phyloP scores from a whole-genome alignment of 2,888 invertebrate species.

The Agrochola circellaris region DNA sequence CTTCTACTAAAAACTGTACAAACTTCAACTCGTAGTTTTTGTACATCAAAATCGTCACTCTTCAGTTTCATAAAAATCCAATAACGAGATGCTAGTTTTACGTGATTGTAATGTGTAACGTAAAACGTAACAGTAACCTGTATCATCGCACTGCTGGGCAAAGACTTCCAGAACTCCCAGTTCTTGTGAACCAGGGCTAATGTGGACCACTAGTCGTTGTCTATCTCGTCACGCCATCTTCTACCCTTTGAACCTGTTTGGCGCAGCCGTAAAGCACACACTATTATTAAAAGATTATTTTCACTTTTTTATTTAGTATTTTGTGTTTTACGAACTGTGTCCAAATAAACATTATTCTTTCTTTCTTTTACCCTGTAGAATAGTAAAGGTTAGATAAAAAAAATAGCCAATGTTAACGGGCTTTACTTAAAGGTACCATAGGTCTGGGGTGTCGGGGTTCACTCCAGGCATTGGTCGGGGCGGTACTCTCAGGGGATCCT shows the following conservation, averaged over 20 bases:
- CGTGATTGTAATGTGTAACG: not conserved
- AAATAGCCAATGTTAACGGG: constrained; percentile 60
- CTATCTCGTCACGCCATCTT: not conserved
- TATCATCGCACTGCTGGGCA: not conserved
- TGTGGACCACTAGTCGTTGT: not conserved
- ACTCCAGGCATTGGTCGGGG: constrained; percentile 78
- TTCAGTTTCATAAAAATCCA: not conserved
- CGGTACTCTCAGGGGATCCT: constrained; percentile 82
- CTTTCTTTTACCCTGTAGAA: not conserved
- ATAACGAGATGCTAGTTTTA: not conserved
- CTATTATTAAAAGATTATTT: no score
- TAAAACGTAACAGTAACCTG: not conserved
- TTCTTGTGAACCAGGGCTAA: not conserved
- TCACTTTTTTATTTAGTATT: no score
- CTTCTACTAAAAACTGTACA: not conserved
- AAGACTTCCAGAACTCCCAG: not conserved
- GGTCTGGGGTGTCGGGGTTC: constrained; percentile 79
- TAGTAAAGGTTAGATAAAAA: not conserved
- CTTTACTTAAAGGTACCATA: constrained; percentile 78
- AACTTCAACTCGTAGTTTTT: not conserved
- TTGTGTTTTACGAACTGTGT: no score
- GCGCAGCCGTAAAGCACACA: no score
- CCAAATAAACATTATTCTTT: no score
- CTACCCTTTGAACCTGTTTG: no score
- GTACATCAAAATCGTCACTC: not conserved